A percentile compares a stretch with the other conserved stretches of the same genome.
Conservation (phyloP, 2,888 invertebrate species). For the Xestoiulus laeticollis region DNA sequence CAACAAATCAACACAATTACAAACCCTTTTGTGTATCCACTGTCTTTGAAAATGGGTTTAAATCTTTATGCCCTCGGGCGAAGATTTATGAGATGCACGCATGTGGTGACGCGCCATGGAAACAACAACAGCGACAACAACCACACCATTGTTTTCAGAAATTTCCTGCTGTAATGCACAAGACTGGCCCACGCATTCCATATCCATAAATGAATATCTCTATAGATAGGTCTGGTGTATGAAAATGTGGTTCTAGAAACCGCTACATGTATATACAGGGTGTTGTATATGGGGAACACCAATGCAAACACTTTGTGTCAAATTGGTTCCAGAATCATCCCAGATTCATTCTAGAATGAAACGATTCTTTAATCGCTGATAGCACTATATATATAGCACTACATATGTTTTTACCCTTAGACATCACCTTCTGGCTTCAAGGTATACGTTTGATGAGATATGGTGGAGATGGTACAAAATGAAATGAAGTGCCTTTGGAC, state of each 20-base stretch:
- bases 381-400: too few relatives aligned
- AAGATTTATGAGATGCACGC: neutral
- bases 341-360: too few relatives aligned
- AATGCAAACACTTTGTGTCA: too few relatives aligned
- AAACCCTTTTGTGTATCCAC: constrained; percentile 5
- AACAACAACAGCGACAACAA: constrained; percentile 9
- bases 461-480: too few relatives aligned
- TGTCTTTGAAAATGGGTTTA: constrained; percentile 12
- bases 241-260: neutral
- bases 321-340: too few relatives aligned
- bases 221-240: neutral
- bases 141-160: neutral
- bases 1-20: constrained; percentile 37
- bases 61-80: neutral
- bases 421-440: too few relatives aligned
- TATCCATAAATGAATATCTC: constrained; percentile 17
- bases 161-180: neutral
- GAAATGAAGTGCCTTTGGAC: too few relatives aligned
- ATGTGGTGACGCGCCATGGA: neutral
- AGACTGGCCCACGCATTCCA: neutral
- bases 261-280: too few relatives aligned
- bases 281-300: too few relatives aligned
- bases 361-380: too few relatives aligned
- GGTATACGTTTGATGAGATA: too few relatives aligned
- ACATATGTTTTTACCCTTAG: too few relatives aligned